phyloP scores from a whole-genome alignment of 2,888 invertebrate species.

The Amorpha juglandis region DNA sequence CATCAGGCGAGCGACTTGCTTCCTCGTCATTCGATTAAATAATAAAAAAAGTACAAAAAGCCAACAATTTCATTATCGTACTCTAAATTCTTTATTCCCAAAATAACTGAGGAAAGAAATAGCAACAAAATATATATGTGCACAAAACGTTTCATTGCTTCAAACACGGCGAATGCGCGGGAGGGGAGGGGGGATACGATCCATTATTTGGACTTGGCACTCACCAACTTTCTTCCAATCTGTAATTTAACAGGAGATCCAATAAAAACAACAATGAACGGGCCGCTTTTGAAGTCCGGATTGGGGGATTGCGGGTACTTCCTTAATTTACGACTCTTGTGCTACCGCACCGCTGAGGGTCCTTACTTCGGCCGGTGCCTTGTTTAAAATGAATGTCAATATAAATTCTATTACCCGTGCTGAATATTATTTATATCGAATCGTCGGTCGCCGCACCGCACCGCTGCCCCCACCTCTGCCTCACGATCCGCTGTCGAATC shows the following conservation, averaged over 20 bases:
- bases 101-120: not conserved
- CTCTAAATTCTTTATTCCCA: not conserved
- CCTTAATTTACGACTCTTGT: conserved; percentile 35
- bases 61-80: not conserved
- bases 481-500: conserved; percentile 33
- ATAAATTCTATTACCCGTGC: conserved; percentile 42
- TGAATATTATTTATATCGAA: conserved; percentile 47
- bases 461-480: conserved; percentile 7
- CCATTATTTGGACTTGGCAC: conserved; percentile 20
- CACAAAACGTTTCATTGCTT: not conserved
- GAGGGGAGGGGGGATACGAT: conserved; percentile 1
- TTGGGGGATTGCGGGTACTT: conserved; percentile 31
- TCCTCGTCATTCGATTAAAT: too few species aligned
- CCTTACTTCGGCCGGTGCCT: conserved; percentile 28
- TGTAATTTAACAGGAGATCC: conserved; percentile 26
- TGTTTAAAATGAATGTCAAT: conserved; percentile 43
- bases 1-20: too few species aligned
- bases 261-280: conserved; percentile 30
- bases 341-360: conserved; percentile 29
- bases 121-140: not conserved
- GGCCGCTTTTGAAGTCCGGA: conserved; percentile 15
- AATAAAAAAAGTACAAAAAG: not conserved
- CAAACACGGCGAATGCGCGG: not conserved
- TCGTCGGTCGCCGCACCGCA: conserved; percentile 13
- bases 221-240: conserved; percentile 22